These are phyloP conservation scores for Cydia fagiglandana DNA, from an alignment of 1,140 invertebrate species.

Conservation along the genomic window DNA sequence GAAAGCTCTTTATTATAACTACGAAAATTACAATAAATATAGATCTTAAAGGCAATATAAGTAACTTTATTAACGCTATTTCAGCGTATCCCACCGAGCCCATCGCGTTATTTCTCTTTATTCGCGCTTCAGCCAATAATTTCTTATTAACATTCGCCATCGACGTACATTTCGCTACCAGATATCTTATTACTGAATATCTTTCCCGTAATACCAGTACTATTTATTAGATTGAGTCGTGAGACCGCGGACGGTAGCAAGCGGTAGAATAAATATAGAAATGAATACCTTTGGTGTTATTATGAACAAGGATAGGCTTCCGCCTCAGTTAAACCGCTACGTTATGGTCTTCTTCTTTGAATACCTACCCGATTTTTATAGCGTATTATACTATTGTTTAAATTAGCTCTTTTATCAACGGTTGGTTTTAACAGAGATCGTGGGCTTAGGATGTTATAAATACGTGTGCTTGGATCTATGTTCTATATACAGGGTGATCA, in stretches of 20 bases:
- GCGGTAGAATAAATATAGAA: constrained; percentile 53
- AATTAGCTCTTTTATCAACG: no score
- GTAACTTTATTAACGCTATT: constrained; percentile 15
- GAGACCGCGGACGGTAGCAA: constrained; percentile 61
- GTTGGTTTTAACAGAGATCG: no score
- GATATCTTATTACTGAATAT: constrained; percentile 70
- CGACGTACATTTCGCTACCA: constrained; percentile 59
- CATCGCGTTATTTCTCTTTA: constrained; percentile 38
- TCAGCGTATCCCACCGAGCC: constrained; percentile 30
- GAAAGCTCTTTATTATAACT: neutral
- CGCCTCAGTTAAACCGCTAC: no score
- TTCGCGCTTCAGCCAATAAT: constrained; percentile 51
- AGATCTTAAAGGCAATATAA: neutral
- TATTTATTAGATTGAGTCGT: constrained; percentile 77
- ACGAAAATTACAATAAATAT: constrained; percentile 16
- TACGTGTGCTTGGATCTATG: no score
- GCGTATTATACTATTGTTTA: no score
- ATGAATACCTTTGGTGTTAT: constrained; percentile 40
- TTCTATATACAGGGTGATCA: no score
- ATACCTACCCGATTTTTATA: no score
- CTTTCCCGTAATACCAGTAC: constrained; percentile 58
- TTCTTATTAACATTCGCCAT: constrained; percentile 56
- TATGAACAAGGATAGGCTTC: neutral
- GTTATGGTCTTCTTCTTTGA: no score
- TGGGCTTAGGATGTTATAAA: no score